Percentiles rank a stretch among this genome's conserved stretches.
Evolutionary conservation across 1,140 invertebrate genomes (phyloP).

Genomic region (Archivesica marissinica): DNA sequence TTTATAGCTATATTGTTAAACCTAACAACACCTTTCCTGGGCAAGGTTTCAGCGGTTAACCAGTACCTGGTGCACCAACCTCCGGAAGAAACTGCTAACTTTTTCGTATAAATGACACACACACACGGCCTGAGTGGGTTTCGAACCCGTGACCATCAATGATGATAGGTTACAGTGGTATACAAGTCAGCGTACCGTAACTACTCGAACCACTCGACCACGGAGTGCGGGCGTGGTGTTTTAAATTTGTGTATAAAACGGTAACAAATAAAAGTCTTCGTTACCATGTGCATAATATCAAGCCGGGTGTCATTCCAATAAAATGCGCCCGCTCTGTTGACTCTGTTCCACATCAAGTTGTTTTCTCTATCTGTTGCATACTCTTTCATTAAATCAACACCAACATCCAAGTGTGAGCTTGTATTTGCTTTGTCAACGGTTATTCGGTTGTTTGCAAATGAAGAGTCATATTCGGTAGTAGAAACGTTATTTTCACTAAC

Average conservation of each 20-base stretch:
- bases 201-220: too few species aligned
- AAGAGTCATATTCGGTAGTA: neutral
- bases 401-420: neutral
- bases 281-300: conserved; percentile 66
- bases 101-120: too few species aligned
- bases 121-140: too few species aligned
- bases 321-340: neutral
- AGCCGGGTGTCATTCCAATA: conserved; percentile 66
- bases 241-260: neutral
- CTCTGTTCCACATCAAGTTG: neutral
- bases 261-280: neutral
- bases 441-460: neutral
- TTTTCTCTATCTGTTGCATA: conserved; percentile 2
- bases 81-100: too few species aligned
- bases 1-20: too few species aligned
- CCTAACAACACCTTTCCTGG: too few species aligned
- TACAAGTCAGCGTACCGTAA: too few species aligned
- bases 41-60: too few species aligned
- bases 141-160: too few species aligned
- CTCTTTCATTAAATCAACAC: neutral
- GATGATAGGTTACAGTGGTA: too few species aligned
- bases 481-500: neutral
- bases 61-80: too few species aligned
- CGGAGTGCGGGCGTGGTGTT: neutral
- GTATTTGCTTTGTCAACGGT: neutral